These are phyloP conservation scores for Molorchus minor DNA, from an alignment of 2,888 invertebrate genomes.

Conservation along the genomic window DNA sequence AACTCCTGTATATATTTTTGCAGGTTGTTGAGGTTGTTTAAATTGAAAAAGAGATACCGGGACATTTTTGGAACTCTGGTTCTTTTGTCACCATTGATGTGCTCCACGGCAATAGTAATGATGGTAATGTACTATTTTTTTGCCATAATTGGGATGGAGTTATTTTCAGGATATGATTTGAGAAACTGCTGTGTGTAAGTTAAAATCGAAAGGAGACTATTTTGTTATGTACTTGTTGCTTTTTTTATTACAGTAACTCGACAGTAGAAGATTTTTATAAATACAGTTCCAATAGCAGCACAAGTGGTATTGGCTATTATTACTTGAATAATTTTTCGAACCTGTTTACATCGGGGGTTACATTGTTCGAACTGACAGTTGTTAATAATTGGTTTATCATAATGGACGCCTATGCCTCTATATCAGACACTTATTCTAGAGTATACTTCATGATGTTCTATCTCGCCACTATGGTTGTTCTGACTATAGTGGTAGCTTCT, in stretches of 20 bases:
- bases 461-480: conserved; percentile 88
- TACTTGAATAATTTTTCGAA: conserved; percentile 83
- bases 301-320: conserved; percentile 80
- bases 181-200: conserved; percentile 82
- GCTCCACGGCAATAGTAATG: conserved; percentile 84
- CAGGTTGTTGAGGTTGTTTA: conserved; percentile 73
- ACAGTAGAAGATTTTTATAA: conserved; percentile 85
- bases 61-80: conserved; percentile 54
- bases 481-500: conserved; percentile 89
- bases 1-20: conserved; percentile 24
- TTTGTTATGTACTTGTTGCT: conserved; percentile 2
- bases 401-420: conserved; percentile 85
- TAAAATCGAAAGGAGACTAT: background rate
- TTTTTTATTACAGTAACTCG: conserved; percentile 72
- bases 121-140: conserved; percentile 88
- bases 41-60: conserved; percentile 74
- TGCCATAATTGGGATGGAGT: conserved; percentile 90
- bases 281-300: conserved; percentile 73
- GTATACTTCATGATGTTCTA: conserved; percentile 91
- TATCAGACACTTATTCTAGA: conserved; percentile 74
- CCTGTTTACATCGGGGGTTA: conserved; percentile 79
- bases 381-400: conserved; percentile 94
- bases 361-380: conserved; percentile 88
- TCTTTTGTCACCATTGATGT: conserved; percentile 79
- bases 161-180: conserved; percentile 79